Percentiles rank a stretch among this genome's conserved stretches.
Evolutionary conservation across 2,113 vertebrate genomes (phyloP).

Genomic region (Trogon surrucura): DNA sequence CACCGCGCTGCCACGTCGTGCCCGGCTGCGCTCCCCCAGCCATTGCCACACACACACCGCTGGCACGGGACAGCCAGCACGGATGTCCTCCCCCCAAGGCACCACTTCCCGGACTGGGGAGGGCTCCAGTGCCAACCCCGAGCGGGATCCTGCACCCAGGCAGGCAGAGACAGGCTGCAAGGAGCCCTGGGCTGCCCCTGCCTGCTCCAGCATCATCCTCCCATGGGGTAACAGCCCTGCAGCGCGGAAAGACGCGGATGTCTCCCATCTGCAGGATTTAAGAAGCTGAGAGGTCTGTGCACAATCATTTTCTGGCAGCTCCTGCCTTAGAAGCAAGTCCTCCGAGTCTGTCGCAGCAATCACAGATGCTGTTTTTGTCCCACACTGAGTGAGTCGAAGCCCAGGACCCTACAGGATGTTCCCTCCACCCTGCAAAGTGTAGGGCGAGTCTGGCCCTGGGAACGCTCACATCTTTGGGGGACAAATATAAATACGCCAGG

Average conservation of each 20-base stretch:
- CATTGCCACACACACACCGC: not conserved
- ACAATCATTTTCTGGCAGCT: conserved; percentile 7
- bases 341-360: not conserved
- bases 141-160: not conserved
- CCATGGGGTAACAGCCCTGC: not conserved
- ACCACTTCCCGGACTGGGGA: fast-evolving
- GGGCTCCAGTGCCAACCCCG: not conserved
- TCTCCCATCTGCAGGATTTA: not conserved
- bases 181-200: not conserved
- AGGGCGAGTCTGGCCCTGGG: not conserved
- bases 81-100: fast-evolving
- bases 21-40: not conserved
- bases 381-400: not conserved
- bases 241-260: not conserved
- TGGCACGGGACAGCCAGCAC: fast-evolving
- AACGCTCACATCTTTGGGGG: not conserved
- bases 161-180: not conserved
- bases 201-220: not conserved
- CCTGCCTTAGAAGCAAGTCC: not conserved
- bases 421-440: fast-evolving
- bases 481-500: not conserved
- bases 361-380: not conserved
- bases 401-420: not conserved
- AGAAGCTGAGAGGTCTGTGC: not conserved
- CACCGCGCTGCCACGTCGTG: fast-evolving